Evolutionary conservation across 2,113 vertebrate species (phyloP), one percentile per base, ranked within the genome.

Genomic region (Psittacara wagleri): DNA sequence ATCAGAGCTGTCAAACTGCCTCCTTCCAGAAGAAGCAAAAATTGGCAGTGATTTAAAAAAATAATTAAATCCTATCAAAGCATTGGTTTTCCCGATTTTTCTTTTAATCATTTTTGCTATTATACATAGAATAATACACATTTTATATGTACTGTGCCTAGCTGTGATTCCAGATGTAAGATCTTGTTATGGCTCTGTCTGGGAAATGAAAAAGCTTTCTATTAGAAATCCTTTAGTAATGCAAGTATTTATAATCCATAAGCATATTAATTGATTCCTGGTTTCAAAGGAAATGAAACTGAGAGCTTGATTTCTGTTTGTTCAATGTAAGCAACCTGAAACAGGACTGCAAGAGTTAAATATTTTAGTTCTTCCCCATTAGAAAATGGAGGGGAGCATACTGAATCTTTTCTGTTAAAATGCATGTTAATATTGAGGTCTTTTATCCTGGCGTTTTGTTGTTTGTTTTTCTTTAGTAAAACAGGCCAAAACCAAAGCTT

Each of bases 121-220:
- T 86, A 27, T 68, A 88, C 68, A n/a, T 48, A n/a, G 2, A 19
- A 37, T 37, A 29, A 37, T 51, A 11, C 25, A 20, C 51, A 12
- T 66, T 72, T 89, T 52, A 11, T 57, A n/a, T 57, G 27, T 83
- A 5, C 44, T 86, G n/a, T 90, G 46, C 70, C 76, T 75, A 54
- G 11, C 48, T 93, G 23, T 59, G 78, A 55, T 88, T 96, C 94
- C 79, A 81, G 68, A 13, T 86, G 66, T 52, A 29, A 67, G 72
- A 31, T 59, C 29, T 14, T 64, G 61, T 68, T 88, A 44, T 2
- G 48, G 43, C 75, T 74, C 55, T 66, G 48, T 61, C 88, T 86
- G 76, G 64, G 74, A 93, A 91, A 92, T 90, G 28, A 92, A 92
- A 94, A 90, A 52, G 64, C 83, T 75, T 88, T 88, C 91, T 86